Conservation (phyloP, 2,113 vertebrate species). For the Ailurus styani region DNA sequence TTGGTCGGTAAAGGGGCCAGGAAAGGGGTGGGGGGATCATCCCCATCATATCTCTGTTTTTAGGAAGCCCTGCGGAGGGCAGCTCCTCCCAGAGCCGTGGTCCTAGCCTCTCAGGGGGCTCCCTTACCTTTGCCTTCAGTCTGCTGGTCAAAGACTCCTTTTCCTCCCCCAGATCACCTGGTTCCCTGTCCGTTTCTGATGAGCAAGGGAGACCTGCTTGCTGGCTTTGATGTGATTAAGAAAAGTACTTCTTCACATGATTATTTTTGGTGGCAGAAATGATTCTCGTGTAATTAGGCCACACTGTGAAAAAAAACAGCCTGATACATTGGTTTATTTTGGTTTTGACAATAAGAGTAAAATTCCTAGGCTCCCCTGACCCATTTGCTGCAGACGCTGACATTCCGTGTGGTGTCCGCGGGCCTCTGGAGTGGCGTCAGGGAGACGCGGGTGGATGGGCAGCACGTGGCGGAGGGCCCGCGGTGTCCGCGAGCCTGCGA, state of each 20-base stretch:
- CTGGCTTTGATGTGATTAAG: constrained; percentile 60
- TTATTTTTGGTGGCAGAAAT: constrained; percentile 58
- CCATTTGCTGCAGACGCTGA: constrained; percentile 29
- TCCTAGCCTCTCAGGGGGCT: fast-evolving
- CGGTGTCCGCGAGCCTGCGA: fast-evolving
- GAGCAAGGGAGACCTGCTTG: constrained; percentile 51
- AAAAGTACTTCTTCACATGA: constrained; percentile 45
- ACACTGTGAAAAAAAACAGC: constrained; percentile 38
- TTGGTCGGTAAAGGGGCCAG: fast-evolving
- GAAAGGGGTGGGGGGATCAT: fast-evolving
- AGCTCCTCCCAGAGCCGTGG: too few relatives aligned
- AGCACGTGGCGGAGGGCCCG: background rate
- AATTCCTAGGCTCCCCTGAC: constrained; percentile 46
- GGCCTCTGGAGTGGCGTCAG: background rate
- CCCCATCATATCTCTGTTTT: fast-evolving
- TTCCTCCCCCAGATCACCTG: constrained; percentile 32
- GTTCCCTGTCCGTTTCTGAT: constrained; percentile 64
- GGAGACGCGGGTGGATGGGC: background rate
- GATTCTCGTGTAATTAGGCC: constrained; percentile 71
- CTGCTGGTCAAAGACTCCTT: constrained; percentile 1
- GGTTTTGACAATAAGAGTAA: constrained; percentile 76
- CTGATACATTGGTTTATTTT: constrained; percentile 75
- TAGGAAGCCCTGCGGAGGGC: fast-evolving
- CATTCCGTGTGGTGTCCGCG: background rate
- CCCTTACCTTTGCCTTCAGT: background rate